A percentile compares a stretch with the other conserved stretches of the same genome.
Conservation (phyloP, 2,888 invertebrate genomes). For the Selenia dentaria region DNA sequence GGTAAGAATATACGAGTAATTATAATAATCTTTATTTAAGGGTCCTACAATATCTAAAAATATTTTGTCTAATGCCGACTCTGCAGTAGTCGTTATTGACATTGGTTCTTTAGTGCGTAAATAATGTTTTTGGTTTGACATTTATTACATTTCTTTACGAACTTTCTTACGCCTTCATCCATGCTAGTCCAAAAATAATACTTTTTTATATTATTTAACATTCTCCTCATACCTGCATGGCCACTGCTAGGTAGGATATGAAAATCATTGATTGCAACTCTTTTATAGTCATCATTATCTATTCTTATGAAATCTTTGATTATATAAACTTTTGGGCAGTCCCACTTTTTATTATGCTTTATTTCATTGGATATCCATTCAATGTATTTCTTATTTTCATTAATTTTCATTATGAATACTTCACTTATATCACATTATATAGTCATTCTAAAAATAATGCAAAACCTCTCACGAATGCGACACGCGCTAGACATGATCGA, state of each 20-base stretch:
- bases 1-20: constrained; percentile 25
- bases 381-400: too few species aligned
- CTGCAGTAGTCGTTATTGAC: constrained; percentile 28
- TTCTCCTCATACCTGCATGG: constrained; percentile 28
- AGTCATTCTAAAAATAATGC: too few species aligned
- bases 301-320: constrained; percentile 4
- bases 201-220: constrained; percentile 32
- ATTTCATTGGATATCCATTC: too few species aligned
- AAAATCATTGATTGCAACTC: constrained; percentile 24
- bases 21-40: constrained; percentile 22
- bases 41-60: constrained; percentile 34
- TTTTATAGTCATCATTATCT: constrained; percentile 22
- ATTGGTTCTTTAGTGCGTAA: constrained; percentile 17
- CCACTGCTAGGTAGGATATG: constrained; percentile 29
- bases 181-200: constrained; percentile 30
- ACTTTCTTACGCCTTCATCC: constrained; percentile 21
- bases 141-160: constrained; percentile 7
- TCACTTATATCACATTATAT: too few species aligned
- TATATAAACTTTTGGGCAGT: too few species aligned
- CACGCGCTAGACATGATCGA: too few species aligned
- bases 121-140: constrained; percentile 28
- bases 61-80: constrained; percentile 24
- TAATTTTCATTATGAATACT: too few species aligned
- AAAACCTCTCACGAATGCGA: too few species aligned
- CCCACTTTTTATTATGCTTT: too few species aligned